Conservation (phyloP, 1,140 invertebrate species). For the Lepeophtheirus salmonis region DNA sequence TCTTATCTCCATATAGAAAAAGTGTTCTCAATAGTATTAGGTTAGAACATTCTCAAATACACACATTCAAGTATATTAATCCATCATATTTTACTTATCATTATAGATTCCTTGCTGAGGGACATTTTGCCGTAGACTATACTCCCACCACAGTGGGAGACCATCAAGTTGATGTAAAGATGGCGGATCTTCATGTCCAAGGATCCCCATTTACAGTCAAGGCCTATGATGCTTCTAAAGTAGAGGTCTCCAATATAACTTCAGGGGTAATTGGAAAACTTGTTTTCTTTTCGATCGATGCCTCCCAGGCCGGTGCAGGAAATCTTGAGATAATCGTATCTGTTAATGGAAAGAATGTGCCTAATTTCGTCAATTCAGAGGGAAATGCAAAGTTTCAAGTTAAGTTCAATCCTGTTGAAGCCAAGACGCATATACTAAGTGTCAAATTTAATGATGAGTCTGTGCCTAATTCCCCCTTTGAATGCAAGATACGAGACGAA, state of each 20-base stretch:
- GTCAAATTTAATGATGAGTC: conserved; percentile 81
- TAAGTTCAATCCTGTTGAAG: conserved; percentile 87
- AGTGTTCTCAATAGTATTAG: conserved; percentile 10
- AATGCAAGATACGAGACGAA: conserved; percentile 4
- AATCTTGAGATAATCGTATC: conserved; percentile 95
- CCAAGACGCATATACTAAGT: conserved; percentile 63
- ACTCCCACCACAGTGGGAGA: conserved; percentile 73
- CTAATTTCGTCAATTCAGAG: conserved; percentile 93
- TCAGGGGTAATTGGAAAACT: conserved; percentile 73
- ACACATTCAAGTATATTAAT: no score
- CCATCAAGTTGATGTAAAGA: conserved; percentile 72
- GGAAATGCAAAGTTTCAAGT: conserved; percentile 86
- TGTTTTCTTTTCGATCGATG: conserved; percentile 73
- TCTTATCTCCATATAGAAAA: conserved; percentile 7
- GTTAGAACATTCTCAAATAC: no score
- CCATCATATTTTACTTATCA: conserved; percentile 18
- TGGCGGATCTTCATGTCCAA: conserved; percentile 61
- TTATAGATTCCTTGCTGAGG: conserved; percentile 29
- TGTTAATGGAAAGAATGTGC: conserved; percentile 89
- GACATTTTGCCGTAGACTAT: conserved; percentile 47
- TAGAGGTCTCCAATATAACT: conserved; percentile 71
- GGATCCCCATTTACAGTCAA: conserved; percentile 87
- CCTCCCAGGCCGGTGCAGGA: conserved; percentile 64
- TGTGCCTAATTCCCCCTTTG: conserved; percentile 41
- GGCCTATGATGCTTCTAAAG: conserved; percentile 78